Evolutionary conservation across 37 sponge, comb jelly and placozoan species (phyloP).

Genomic region (Oscarella lobularis): DNA sequence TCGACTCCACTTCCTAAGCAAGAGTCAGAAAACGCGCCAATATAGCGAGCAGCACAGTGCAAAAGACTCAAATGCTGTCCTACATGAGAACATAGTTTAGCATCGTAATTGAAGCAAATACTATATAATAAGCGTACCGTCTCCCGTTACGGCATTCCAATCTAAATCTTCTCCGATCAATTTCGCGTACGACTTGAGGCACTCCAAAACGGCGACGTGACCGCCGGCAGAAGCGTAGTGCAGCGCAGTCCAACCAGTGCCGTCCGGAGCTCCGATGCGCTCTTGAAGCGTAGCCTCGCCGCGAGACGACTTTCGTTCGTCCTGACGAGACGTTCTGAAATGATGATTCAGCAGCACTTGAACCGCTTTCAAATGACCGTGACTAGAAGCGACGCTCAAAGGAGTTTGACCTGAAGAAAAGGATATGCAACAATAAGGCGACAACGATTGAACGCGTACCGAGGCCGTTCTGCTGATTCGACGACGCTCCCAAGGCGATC

Average conservation of each 20-base stretch:
- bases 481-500: neutral
- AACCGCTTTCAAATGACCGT: neutral
- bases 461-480: neutral
- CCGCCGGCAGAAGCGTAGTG: neutral
- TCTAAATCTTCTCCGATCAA: neutral
- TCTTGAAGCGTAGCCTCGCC: neutral
- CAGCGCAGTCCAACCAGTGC: neutral
- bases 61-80: neutral
- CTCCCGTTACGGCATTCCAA: neutral
- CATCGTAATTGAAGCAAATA: neutral
- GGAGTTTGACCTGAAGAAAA: neutral
- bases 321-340: neutral
- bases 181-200: neutral
- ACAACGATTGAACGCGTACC: neutral
- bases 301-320: neutral
- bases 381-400: neutral
- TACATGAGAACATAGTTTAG: neutral
- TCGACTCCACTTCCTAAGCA: too few relatives aligned
- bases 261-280: too few relatives aligned
- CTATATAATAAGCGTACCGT: neutral
- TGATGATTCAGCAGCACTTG: neutral
- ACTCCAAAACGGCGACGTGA: neutral
- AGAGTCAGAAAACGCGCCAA: neutral
- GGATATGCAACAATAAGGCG: neutral
- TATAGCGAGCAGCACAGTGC: neutral